Conservation (phyloP, 2,113 vertebrate genomes). For the Scomber colias region DNA sequence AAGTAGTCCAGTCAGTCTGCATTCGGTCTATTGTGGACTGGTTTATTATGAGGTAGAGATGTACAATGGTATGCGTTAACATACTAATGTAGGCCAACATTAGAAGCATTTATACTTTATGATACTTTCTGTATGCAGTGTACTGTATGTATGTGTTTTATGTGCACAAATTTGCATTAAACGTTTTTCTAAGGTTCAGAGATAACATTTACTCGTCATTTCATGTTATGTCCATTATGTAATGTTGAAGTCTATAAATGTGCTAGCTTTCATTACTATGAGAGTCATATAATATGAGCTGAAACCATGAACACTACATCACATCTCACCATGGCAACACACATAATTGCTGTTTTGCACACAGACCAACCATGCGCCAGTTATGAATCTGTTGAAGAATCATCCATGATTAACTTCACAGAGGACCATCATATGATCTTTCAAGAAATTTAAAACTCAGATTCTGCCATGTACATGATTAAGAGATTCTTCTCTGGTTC, state of each 20-base stretch:
- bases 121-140: conserved; percentile 79
- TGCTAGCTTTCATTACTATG: background rate
- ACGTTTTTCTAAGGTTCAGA: conserved; percentile 80
- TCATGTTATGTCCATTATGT: conserved; percentile 3
- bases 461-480: too few species aligned
- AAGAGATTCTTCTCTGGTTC: too few species aligned
- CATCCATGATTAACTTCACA: too few species aligned
- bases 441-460: too few species aligned
- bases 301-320: too few species aligned
- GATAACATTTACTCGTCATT: conserved; percentile 51
- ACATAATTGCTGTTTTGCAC: too few species aligned
- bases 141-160: conserved; percentile 83
- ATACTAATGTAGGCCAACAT: conserved; percentile 78
- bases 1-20: conserved; percentile 65
- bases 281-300: too few species aligned
- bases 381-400: too few species aligned
- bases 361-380: too few species aligned
- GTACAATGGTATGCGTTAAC: conserved; percentile 69
- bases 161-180: conserved; percentile 83
- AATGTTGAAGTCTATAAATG: conserved; percentile 1
- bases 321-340: too few species aligned
- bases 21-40: conserved; percentile 66
- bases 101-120: conserved; percentile 82
- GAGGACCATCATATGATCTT: too few species aligned
- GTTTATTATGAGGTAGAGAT: conserved; percentile 69